Conservation (phyloP, 2,797 vertebrate species). For the Pseudomugil gertrudae region DNA sequence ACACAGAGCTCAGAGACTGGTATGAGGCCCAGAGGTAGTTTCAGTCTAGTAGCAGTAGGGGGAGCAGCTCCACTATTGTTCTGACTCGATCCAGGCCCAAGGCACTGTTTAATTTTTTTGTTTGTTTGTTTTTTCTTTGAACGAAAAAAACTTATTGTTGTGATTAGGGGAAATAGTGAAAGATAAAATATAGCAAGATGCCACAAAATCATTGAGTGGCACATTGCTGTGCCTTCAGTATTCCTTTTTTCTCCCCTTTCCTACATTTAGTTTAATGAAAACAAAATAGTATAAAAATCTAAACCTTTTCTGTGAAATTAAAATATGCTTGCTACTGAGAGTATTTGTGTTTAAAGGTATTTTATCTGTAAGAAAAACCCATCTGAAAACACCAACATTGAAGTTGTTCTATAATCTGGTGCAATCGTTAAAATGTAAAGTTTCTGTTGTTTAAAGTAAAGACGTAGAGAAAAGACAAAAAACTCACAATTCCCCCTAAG, state of each 20-base stretch:
- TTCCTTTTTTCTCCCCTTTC: neutral
- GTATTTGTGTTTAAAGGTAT: neutral
- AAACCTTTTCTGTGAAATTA: neutral
- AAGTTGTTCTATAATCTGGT: neutral
- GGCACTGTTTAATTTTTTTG: conserved; percentile 23
- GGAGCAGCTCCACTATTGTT: conserved; percentile 97
- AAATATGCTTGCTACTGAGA: neutral
- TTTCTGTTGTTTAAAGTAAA: neutral
- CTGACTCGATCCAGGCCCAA: conserved; percentile 64
- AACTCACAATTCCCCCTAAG: neutral
- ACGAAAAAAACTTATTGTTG: conserved; percentile 12
- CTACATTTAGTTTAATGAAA: neutral
- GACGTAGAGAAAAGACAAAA: neutral
- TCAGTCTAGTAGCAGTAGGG: conserved; percentile 89
- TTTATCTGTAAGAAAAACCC: neutral
- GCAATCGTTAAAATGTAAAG: neutral
- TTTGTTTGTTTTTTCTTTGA: conserved; percentile 13
- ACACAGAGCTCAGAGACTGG: conserved; percentile 47
- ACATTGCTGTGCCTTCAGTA: neutral
- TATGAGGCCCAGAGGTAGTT: conserved; percentile 79
- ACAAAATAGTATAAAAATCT: neutral
- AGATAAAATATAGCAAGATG: neutral
- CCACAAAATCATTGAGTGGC: neutral
- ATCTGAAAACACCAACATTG: neutral
- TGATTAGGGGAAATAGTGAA: conserved; percentile 14